A percentile compares a stretch with the other conserved stretches of the same genome.
These are phyloP conservation scores for Diarsia mendica DNA, from an alignment of 2,888 invertebrate genomes.

Conservation along the genomic window DNA sequence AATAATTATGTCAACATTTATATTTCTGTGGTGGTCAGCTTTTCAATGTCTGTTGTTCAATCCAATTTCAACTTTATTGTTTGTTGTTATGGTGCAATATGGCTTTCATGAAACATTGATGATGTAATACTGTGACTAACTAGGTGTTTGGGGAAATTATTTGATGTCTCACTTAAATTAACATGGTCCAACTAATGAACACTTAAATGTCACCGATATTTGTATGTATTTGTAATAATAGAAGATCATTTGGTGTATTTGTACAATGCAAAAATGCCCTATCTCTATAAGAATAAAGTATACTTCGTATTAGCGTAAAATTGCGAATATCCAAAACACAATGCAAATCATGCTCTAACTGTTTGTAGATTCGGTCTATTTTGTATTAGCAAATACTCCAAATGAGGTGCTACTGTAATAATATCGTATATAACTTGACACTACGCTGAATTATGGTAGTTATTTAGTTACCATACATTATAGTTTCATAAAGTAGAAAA, in stretches of 20 bases:
- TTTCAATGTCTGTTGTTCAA: slow-evolving; percentile 1
- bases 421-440: slow-evolving; percentile 9
- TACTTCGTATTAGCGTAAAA: not conserved
- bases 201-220: slow-evolving; percentile 21
- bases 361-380: not conserved
- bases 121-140: slow-evolving; percentile 34
- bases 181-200: slow-evolving; percentile 37
- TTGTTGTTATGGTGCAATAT: not conserved
- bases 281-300: not conserved
- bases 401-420: not conserved
- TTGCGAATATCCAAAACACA: not conserved
- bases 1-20: not conserved
- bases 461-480: not conserved
- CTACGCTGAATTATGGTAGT: not conserved
- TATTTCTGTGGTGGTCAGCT: slow-evolving; percentile 1
- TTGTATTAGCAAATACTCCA: not conserved
- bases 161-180: slow-evolving; percentile 27
- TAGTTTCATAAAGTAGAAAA: not conserved
- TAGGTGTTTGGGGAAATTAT: slow-evolving; percentile 27
- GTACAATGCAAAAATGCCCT: not conserved
- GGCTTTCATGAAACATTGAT: slow-evolving; percentile 17
- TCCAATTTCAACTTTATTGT: not conserved
- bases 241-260: not conserved
- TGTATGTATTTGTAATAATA: slow-evolving; percentile 16
- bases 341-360: not conserved